Conservation (phyloP, 2,113 vertebrate genomes). For the Trematocara zebra region DNA sequence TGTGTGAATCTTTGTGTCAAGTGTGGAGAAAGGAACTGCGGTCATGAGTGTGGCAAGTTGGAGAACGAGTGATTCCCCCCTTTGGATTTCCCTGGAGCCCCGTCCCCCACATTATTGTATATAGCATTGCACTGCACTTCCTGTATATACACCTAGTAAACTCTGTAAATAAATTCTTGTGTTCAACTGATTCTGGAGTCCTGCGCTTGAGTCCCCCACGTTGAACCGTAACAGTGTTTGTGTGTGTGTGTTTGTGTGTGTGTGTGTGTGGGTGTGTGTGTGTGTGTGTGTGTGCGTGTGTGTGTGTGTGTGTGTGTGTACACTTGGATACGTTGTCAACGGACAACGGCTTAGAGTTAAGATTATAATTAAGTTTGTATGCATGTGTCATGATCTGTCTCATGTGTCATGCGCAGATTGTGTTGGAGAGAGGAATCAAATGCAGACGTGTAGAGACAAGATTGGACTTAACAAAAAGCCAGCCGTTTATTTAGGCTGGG, state of each 20-base stretch:
- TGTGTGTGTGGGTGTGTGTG: no score
- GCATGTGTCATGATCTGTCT: background rate
- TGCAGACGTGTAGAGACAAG: background rate
- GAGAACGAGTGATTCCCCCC: rapidly evolving
- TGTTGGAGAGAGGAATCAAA: background rate
- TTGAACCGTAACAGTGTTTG: background rate
- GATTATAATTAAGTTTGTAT: background rate
- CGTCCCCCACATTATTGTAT: background rate
- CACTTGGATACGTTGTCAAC: background rate
- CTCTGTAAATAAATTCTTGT: background rate
- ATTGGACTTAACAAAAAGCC: background rate
- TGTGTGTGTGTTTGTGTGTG: no score
- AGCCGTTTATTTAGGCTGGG: background rate
- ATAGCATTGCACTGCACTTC: background rate
- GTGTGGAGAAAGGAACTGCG: background rate
- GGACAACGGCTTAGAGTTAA: background rate
- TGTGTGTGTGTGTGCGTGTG: background rate
- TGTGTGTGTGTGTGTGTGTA: background rate
- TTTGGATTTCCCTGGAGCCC: background rate
- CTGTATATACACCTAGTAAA: background rate
- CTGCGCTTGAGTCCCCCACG: background rate
- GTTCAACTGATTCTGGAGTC: background rate
- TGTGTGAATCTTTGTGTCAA: background rate
- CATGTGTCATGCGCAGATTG: background rate
- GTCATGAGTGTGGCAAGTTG: background rate